These are phyloP conservation scores for Dione juno DNA, from an alignment of 2,888 invertebrate species.

Conservation along the genomic window DNA sequence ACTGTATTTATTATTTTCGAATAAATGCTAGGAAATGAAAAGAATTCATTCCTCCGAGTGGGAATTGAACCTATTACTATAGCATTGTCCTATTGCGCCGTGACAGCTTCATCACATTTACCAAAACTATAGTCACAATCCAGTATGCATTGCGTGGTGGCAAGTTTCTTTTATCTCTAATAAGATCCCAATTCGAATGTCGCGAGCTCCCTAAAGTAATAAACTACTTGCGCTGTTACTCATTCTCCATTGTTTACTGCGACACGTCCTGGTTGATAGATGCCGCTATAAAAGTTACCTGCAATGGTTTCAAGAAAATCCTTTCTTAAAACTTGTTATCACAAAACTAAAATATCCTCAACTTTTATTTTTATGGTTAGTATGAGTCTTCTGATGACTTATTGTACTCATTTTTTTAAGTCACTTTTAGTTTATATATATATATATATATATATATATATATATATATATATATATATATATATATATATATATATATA, in stretches of 20 bases:
- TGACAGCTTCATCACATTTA: not conserved
- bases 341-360: slow-evolving; percentile 5
- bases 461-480: too few relatives aligned
- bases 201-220: slow-evolving; percentile 77
- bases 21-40: too few relatives aligned
- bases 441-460: too few relatives aligned
- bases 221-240: slow-evolving; percentile 63
- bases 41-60: too few relatives aligned
- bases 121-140: slow-evolving; percentile 12
- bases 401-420: too few relatives aligned
- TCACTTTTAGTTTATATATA: too few relatives aligned
- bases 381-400: not conserved
- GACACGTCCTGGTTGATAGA: slow-evolving; percentile 43
- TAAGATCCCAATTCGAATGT: slow-evolving; percentile 78
- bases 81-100: too few relatives aligned
- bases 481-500: too few relatives aligned
- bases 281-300: slow-evolving; percentile 33
- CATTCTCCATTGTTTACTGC: slow-evolving; percentile 56
- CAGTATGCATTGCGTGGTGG: slow-evolving; percentile 71
- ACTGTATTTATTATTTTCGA: too few relatives aligned
- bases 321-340: slow-evolving; percentile 23
- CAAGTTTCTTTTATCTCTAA: slow-evolving; percentile 80
- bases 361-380: slow-evolving; percentile 16
- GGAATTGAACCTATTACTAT: too few relatives aligned
- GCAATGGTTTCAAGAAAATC: slow-evolving; percentile 19